Evolutionary conservation across 2,888 invertebrate genomes (phyloP), one percentile per base, ranked within the genome.

Genomic region (Agrotis puta): DNA sequence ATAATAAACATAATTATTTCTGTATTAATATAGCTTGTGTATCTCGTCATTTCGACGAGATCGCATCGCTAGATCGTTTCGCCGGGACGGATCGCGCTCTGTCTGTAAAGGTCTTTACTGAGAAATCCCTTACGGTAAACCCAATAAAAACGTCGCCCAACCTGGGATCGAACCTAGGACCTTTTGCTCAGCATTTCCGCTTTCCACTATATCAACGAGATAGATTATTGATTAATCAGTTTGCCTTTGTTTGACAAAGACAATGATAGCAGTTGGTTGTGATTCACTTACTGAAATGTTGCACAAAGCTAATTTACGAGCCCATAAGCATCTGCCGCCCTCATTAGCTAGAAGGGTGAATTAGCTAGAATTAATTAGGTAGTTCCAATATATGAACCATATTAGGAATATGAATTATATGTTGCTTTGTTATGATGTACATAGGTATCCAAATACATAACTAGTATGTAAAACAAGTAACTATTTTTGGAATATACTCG

Each of bases 281-380:
- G n/a, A 33, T 45, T n/a, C n/a, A 7, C 9, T 56, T n/a, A n/a
- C 3, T 14, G 22, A 33, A 45, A 71, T 45, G 33, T 50, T 65
- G 66, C 47, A 43, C 43, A 62, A 45, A 65, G 56, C 61, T 53
- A 65, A 71, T 78, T 64, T 62, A 62, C 27, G 57, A 51, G 24
- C 13, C 78, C 68, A 53, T 39, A 45, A 13, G 61, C 78, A 78
- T 62, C 48, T 72, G 76, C 48, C 33, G 43, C 48, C 39, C 72
- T 66, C 79, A 79, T 73, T 73, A 79, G 54, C 39, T 59, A 33
- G 63, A 56, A 59, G 54, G 47, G 39, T 2, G 47, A 64, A 66
- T 63, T 63, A 72, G 45, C 65, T 39, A 66, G 39, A 58, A 78
- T 59, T 63, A 72, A 78, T 72, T 54, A 56, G 47, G 47, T 64